Conservation (phyloP, 2,113 vertebrate species). For the Eurystomus gularis region DNA sequence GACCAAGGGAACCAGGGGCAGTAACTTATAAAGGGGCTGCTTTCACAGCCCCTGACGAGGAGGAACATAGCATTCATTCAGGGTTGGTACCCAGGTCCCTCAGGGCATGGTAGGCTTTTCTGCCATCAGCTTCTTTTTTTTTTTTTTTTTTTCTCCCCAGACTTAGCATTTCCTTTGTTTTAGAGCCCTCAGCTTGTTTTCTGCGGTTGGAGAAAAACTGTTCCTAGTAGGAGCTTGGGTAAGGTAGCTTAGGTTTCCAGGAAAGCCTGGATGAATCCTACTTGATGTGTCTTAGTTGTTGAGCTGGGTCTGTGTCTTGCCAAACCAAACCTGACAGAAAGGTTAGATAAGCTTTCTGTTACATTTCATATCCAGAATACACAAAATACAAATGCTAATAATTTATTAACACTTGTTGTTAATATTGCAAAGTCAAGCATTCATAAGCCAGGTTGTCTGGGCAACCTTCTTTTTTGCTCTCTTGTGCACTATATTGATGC, state of each 20-base stretch:
- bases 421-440: conserved; percentile 22
- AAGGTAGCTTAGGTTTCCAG: background rate
- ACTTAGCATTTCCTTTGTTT: background rate
- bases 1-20: fast-evolving
- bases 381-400: conserved; percentile 19
- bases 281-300: background rate
- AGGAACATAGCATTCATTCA: fast-evolving
- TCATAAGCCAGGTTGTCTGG: conserved; percentile 5
- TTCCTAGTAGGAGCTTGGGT: background rate
- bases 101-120: background rate
- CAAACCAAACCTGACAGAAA: background rate
- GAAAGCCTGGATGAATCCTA: background rate
- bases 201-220: background rate
- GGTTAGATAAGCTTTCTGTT: background rate
- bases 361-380: background rate
- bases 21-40: background rate
- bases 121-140: background rate
- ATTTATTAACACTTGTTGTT: conserved; percentile 37
- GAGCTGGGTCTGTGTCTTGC: background rate
- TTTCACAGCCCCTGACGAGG: background rate
- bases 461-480: background rate
- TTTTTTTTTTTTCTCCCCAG: background rate
- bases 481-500: background rate
- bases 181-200: background rate
- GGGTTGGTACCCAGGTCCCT: background rate